Base-by-base conservation (phyloP, 2,888 invertebrate genomes). In the Rotaria macrura region DNA sequence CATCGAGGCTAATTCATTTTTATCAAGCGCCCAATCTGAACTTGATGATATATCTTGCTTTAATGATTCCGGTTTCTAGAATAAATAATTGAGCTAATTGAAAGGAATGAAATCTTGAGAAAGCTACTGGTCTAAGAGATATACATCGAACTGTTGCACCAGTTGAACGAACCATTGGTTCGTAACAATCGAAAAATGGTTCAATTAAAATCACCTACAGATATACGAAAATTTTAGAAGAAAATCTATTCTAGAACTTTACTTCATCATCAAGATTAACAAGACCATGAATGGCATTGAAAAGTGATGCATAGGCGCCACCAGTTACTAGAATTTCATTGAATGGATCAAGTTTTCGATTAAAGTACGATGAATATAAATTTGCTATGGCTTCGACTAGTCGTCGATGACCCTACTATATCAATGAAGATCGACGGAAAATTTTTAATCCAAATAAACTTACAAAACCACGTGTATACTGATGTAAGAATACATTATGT, bases 111-210 rank as follows among this genome's bases (percentile, higher is more conserved):
- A 49, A 49, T 49, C 5, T 43, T 49, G 17, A 49, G 49, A 49
- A 49, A 49, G 4, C 4, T 49, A 17, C 12, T 12, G 95, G 94
- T 91, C 94, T 93, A 43, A 99, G 92, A 0, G 97, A 94, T 87
- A 98, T 95, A 90, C 95, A 97, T 87, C 93, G 94, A 0, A 96
- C 94, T 29, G 93, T 92, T 0, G 97, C 99, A 2, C 96, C 95
- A 4, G 96, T 96, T 88, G 94, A 93, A 88, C 92, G 93, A 25
- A 97, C 94, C 95, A 98, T 96, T 1, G 96, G 96, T 88, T 95
- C 95, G 89, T 99, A 99, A 90, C 97, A 98, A 91, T 99, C 99
- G 90, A 96, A 99, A 91, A 94, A 98, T 0, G 99, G 99, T 90
- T 99, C 99, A 87, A 99, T 96, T 43, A 99, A 95, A 87, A 98